These are phyloP conservation scores for Rhabdornis inornatus DNA, from an alignment of 2,113 vertebrate species.

Conservation along the genomic window DNA sequence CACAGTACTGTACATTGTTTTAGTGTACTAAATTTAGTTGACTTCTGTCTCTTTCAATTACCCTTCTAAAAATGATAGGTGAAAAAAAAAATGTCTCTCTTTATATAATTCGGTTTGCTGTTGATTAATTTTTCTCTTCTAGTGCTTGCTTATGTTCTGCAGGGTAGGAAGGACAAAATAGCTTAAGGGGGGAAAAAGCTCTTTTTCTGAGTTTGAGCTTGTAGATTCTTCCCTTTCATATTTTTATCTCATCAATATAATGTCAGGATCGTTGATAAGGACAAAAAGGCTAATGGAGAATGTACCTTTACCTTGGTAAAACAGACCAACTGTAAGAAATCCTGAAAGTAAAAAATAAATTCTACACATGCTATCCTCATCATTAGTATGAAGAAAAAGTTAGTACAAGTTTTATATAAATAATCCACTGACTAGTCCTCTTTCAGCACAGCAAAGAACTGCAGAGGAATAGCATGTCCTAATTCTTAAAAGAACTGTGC, in stretches of 20 bases:
- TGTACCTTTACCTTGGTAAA: background rate
- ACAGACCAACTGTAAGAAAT: background rate
- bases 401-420: background rate
- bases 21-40: conserved; percentile 61
- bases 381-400: background rate
- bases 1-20: conserved; percentile 37
- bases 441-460: background rate
- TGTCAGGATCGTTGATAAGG: background rate
- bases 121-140: conserved; percentile 24
- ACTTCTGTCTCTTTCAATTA: conserved; percentile 62
- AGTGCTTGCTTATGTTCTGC: background rate
- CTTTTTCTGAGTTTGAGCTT: background rate
- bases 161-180: background rate
- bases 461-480: background rate
- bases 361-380: background rate
- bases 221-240: background rate
- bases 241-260: background rate
- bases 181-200: background rate
- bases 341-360: background rate
- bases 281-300: background rate
- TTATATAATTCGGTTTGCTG: conserved; percentile 28
- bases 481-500: background rate
- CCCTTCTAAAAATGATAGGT: conserved; percentile 26
- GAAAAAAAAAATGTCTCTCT: conserved; percentile 48
- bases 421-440: background rate